Evolutionary conservation across 2,797 vertebrate species (phyloP).

Genomic region (Sebastolobus alascanus): DNA sequence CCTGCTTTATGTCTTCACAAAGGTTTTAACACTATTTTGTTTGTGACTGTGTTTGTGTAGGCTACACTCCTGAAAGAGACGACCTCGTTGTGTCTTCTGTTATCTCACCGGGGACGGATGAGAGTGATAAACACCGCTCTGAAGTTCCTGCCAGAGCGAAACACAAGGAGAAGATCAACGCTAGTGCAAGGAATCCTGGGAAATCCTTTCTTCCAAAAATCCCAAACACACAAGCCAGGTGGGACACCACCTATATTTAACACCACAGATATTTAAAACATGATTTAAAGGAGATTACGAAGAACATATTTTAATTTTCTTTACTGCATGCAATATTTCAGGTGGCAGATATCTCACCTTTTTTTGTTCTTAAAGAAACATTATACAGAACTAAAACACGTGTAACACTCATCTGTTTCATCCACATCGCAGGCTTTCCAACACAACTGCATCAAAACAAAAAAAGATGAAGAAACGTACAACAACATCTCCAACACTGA

Average conservation of each 20-base stretch:
- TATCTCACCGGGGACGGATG: background rate
- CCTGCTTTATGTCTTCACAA: background rate
- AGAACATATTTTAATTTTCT: background rate
- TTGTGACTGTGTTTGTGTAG: conserved; percentile 9
- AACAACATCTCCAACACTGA: background rate
- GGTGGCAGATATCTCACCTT: background rate
- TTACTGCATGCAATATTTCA: background rate
- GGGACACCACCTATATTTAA: too few species aligned
- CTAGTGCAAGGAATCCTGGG: background rate
- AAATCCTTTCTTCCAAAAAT: conserved; percentile 59
- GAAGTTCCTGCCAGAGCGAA: background rate
- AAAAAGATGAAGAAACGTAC: conserved; percentile 27
- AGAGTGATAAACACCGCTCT: background rate
- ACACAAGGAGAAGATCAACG: conserved; percentile 17
- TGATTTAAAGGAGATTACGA: background rate
- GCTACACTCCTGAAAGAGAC: background rate
- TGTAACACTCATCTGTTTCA: background rate
- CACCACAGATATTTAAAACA: background rate
- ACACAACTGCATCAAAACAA: conserved; percentile 32
- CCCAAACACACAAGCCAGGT: conserved; percentile 46
- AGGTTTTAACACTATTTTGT: background rate
- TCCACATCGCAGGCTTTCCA: conserved; percentile 23
- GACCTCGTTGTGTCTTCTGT: background rate
- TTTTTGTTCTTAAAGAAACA: background rate
- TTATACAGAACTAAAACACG: background rate